These are phyloP conservation scores for Merodon equestris DNA, from an alignment of 2,888 invertebrate species.

Conservation along the genomic window DNA sequence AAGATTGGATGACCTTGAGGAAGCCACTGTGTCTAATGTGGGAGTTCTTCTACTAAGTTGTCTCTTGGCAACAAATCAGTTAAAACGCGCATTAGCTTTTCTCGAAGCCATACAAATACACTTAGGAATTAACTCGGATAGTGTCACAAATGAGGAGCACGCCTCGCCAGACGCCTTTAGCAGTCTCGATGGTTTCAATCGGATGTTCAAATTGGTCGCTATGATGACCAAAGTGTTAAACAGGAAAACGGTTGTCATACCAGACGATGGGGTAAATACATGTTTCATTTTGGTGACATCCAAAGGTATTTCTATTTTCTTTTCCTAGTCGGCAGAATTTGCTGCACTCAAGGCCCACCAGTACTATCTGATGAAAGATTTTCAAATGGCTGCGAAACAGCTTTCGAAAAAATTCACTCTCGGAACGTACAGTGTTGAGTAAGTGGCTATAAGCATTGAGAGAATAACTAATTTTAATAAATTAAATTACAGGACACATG, in stretches of 20 bases:
- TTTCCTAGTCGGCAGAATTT: constrained; percentile 74
- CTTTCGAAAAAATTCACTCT: constrained; percentile 73
- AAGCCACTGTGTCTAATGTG: constrained; percentile 73
- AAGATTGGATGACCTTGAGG: constrained; percentile 74
- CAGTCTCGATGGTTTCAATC: constrained; percentile 71
- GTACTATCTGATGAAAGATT: constrained; percentile 78
- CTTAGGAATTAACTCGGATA: constrained; percentile 70
- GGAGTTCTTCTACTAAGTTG: constrained; percentile 76
- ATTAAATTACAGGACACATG: constrained; percentile 69
- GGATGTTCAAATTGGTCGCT: constrained; percentile 74
- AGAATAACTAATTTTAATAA: background rate
- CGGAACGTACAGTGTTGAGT: constrained; percentile 71
- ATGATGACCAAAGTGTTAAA: constrained; percentile 76
- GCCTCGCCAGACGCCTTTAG: constrained; percentile 60
- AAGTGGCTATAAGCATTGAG: constrained; percentile 39
- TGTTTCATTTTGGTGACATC: background rate
- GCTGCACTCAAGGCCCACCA: constrained; percentile 78
- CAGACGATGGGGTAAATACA: constrained; percentile 74
- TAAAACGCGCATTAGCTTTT: constrained; percentile 75
- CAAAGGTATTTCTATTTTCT: constrained; percentile 14
- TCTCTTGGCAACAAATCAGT: constrained; percentile 76
- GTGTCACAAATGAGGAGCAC: constrained; percentile 65
- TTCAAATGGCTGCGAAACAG: constrained; percentile 79
- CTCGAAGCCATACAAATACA: constrained; percentile 75
- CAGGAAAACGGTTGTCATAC: constrained; percentile 74